Evolutionary conservation across 64 coral and sea anemone genomes (phyloP), one percentile per base, ranked within the genome.

Genomic region (Astreopora myriophthalma): DNA sequence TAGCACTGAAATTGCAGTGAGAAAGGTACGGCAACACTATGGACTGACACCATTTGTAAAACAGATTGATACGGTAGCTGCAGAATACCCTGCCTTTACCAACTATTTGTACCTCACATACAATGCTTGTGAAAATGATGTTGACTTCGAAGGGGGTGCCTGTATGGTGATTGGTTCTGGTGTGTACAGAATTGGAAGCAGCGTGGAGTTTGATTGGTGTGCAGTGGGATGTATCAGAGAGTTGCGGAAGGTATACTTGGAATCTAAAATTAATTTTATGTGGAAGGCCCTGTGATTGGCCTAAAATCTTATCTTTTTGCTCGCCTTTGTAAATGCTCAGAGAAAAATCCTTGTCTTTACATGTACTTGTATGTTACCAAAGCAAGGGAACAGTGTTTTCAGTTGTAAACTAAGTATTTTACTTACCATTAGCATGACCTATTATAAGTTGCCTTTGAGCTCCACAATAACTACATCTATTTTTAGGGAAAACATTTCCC

Each of bases 121-220:
- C 71, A 99, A 90, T 72, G 97, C 93, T 10, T 44, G 42, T n/a
- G 88, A 99, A 46, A 33, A 99, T 57, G 97, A 99, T 48, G 22
- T 99, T 2, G 69, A 72, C 17, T 99, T 96, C 73, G 83, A 91
- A 23, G 94, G 94, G 0, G 90, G 80, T 40, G 94, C 97, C 17
- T 73, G 93, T 46, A 99, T 99, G 94, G 97, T 99, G n/a, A 63
- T 99, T 20, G 97, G 97, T 3, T 99, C 97, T 88, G 97, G 97
- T 22, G 97, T 99, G 28, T 99, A 99, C 64, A 90, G 97, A 35
- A 99, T 99, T 79, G 97, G 97, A 11, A 99, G 97, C 27, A 99
- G 97, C 78, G 97, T 99, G 29, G 97, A 99, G 74, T 99, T 99
- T 91, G 97, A 99, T 62, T 99, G 97, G 93, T 99, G 97, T 46